These are phyloP conservation scores for Tragopan temminckii DNA, from an alignment of 2,797 vertebrate genomes.

Conservation along the genomic window DNA sequence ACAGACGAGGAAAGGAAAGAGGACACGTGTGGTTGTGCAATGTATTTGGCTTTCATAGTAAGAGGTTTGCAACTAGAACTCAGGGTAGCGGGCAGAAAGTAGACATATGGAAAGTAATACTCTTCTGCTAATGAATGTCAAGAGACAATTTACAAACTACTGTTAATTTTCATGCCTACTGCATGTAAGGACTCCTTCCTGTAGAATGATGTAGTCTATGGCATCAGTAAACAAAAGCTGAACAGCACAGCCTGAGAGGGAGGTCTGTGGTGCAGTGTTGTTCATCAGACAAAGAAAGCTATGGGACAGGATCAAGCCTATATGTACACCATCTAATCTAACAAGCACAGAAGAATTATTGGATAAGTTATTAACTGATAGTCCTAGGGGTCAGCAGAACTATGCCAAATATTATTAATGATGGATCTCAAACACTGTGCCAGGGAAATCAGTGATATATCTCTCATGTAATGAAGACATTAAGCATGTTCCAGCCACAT, in stretches of 20 bases:
- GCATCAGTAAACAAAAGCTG: background rate
- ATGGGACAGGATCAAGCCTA: background rate
- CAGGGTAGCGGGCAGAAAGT: background rate
- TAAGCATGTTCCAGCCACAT: background rate
- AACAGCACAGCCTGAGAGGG: background rate
- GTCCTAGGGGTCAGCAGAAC: background rate
- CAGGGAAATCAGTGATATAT: background rate
- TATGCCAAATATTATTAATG: background rate
- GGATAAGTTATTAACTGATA: background rate
- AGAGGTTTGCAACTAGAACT: background rate
- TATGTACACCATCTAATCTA: background rate
- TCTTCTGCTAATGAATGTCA: background rate
- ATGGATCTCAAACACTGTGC: background rate
- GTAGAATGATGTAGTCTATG: background rate
- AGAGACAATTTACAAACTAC: background rate
- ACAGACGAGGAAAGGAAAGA: background rate
- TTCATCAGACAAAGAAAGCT: background rate
- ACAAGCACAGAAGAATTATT: background rate
- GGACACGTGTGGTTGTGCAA: fast-evolving
- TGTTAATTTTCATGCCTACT: background rate
- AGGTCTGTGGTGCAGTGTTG: background rate
- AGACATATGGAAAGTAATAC: background rate
- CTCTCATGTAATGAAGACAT: constrained; percentile 5
- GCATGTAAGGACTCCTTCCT: background rate
- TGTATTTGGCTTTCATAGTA: background rate